Evolutionary conservation across 2,888 invertebrate species (phyloP), one percentile per base, ranked within the genome.

Genomic region (Camptogramma bilineatum): DNA sequence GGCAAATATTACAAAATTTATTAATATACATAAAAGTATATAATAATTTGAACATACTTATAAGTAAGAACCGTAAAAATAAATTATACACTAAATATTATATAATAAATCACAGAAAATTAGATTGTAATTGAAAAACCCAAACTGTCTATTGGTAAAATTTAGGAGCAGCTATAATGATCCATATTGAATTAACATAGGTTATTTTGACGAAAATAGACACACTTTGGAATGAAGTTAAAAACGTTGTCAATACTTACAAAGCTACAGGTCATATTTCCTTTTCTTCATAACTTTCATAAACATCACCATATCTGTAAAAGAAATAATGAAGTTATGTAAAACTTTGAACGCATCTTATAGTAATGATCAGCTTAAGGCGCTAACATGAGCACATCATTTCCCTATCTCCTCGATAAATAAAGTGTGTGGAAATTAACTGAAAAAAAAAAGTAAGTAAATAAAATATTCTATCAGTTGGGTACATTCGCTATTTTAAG

Each of bases 281-380:
- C 93, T 95, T 84, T 97, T 97, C 84, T 96, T 97, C 93, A 97
- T 97, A 48, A 98, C 94, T 90, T 97, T 97, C 97, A 98, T 98
- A 82, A 98, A 97, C 46, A 98, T 90, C 57, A 98, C 96, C 98
- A 98, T 98, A 93, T 96, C 97, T 97, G 92, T 46, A 95, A 95
- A 74, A 79, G 81, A 71, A 31, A 52, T 0, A 50, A 47, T 46
- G 8, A 28, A 16, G 19, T 10, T 24, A 52, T 42, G 24, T 13
- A n/a, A n/a, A n/a, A n/a, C n/a, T n/a, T n/a, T n/a, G n/a, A n/a
- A n/a, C n/a, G n/a, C n/a, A n/a, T n/a, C n/a, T n/a, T n/a, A n/a
- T n/a, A n/a, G n/a, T n/a, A n/a, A n/a, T n/a, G n/a, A n/a, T n/a
- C n/a, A n/a, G n/a, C n/a, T n/a, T n/a, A n/a, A n/a, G n/a, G n/a